phyloP scores from a whole-genome alignment of 2,797 vertebrate genomes.

The Falco columbarius region DNA sequence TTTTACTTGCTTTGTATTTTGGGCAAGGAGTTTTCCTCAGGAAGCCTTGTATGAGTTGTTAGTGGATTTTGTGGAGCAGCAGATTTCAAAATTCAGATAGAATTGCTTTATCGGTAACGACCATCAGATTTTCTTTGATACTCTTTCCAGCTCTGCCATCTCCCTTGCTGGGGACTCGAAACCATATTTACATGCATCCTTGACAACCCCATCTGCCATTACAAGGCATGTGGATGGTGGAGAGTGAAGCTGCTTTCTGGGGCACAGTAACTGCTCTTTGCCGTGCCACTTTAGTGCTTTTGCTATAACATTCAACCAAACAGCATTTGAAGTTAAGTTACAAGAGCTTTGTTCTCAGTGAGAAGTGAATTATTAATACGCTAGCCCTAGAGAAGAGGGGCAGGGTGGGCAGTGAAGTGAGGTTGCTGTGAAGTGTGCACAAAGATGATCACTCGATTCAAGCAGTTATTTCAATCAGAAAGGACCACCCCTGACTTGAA shows the following conservation, averaged over 20 bases:
- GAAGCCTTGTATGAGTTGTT: background rate
- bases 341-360: background rate
- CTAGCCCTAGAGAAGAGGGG: background rate
- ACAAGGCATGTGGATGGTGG: background rate
- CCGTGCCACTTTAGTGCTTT: background rate
- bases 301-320: background rate
- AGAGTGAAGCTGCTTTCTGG: background rate
- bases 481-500: background rate
- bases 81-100: background rate
- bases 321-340: background rate
- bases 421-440: background rate
- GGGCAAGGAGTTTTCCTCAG: background rate
- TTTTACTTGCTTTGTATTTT: background rate
- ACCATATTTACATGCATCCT: background rate
- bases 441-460: background rate
- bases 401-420: background rate
- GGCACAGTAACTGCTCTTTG: background rate
- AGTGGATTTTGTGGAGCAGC: background rate
- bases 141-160: background rate
- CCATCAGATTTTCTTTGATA: background rate
- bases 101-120: background rate
- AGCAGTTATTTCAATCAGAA: background rate
- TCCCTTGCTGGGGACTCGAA: background rate
- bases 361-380: background rate
- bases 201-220: background rate